Conservation (phyloP, 2,888 invertebrate species). For the Orthosia incerta region DNA sequence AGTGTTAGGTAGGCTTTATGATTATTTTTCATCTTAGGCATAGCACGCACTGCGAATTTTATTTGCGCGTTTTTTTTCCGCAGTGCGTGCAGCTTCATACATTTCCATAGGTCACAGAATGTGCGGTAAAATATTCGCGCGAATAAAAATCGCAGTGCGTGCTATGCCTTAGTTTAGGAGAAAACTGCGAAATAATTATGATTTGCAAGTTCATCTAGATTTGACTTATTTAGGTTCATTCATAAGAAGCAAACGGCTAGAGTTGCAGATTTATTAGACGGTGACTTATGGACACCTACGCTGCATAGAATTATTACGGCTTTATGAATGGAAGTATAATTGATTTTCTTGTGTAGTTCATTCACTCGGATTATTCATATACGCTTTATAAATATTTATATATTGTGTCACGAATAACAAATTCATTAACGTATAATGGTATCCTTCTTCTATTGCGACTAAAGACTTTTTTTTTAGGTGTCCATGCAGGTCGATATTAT, state of each 20-base stretch:
- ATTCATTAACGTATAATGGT: neutral
- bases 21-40: neutral
- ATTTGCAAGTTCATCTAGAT: neutral
- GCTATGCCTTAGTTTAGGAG: neutral
- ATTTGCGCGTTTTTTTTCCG: too few species aligned
- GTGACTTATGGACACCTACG: slow-evolving; percentile 83
- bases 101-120: too few species aligned
- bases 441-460: slow-evolving; percentile 12
- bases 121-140: too few species aligned
- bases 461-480: neutral
- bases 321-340: slow-evolving; percentile 85
- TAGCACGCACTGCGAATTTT: too few species aligned
- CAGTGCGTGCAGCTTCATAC: too few species aligned
- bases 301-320: slow-evolving; percentile 77
- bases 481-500: too few species aligned
- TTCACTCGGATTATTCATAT: slow-evolving; percentile 76
- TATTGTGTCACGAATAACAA: slow-evolving; percentile 39
- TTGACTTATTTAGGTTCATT: slow-evolving; percentile 14
- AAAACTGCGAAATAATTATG: neutral
- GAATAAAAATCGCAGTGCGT: too few species aligned
- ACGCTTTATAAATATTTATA: slow-evolving; percentile 71
- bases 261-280: slow-evolving; percentile 75
- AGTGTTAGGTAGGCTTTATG: neutral
- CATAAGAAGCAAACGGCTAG: slow-evolving; percentile 39
- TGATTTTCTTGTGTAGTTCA: slow-evolving; percentile 81